A percentile compares a stretch with the other conserved stretches of the same genome.
These are phyloP conservation scores for Clarias fuscus DNA, from an alignment of 2,797 vertebrate species.

Conservation along the genomic window DNA sequence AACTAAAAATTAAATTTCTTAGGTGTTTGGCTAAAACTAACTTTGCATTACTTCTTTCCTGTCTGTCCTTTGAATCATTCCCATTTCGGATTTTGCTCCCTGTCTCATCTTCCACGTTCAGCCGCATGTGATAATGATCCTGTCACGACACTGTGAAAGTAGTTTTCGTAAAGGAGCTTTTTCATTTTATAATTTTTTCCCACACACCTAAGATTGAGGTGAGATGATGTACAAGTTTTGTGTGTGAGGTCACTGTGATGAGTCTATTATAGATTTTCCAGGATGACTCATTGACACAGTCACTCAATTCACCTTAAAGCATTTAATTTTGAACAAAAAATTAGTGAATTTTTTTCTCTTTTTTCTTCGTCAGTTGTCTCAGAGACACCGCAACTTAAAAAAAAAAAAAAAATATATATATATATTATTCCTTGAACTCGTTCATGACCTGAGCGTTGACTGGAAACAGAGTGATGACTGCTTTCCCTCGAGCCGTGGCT, in stretches of 20 bases:
- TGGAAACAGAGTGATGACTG: neutral
- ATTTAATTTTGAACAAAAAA: neutral
- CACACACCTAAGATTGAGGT: neutral
- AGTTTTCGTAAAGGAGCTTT: neutral
- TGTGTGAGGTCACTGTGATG: neutral
- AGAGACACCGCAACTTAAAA: neutral
- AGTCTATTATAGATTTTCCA: neutral
- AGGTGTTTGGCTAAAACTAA: neutral
- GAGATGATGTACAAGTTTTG: neutral
- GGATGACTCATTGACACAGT: neutral
- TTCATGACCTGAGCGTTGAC: neutral
- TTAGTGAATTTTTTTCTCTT: too few relatives aligned
- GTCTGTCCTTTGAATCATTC: neutral
- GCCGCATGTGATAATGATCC: neutral
- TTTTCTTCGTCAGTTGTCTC: neutral
- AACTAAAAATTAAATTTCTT: neutral
- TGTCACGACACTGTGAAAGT: too few relatives aligned
- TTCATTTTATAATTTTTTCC: neutral
- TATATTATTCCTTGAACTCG: neutral
- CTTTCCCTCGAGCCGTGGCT: neutral
- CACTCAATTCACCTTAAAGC: neutral
- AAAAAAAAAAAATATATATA: neutral
- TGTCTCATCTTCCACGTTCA: neutral
- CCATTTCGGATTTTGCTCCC: neutral
- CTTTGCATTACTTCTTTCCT: neutral